Percentiles rank a stretch among this genome's conserved stretches.
Evolutionary conservation across 2,797 vertebrate genomes (phyloP).

Genomic region (Enteromius afrohamiltoni): DNA sequence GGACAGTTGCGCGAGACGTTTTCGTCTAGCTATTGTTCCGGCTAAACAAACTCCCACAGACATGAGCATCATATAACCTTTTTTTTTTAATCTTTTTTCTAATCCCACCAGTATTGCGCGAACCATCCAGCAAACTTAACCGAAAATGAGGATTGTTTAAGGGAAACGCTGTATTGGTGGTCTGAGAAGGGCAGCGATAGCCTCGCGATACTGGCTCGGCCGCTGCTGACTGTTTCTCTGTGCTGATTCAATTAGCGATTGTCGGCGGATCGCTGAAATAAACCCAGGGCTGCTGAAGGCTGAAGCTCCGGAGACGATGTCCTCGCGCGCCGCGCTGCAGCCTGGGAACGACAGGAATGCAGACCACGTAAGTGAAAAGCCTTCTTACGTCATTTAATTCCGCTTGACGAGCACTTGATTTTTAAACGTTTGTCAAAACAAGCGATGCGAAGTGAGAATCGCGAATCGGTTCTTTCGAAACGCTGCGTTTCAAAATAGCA

Average conservation of each 20-base stretch:
- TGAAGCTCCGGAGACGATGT: constrained; percentile 80
- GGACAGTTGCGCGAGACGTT: constrained; percentile 42
- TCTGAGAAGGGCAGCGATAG: constrained; percentile 46
- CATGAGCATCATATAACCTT: constrained; percentile 35
- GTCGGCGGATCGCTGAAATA: constrained; percentile 40
- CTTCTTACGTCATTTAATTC: constrained; percentile 25
- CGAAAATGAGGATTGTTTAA: constrained; percentile 74
- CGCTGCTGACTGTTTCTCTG: constrained; percentile 54
- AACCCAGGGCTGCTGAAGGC: constrained; percentile 31
- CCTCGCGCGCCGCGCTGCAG: constrained; percentile 84
- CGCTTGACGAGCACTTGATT: not conserved
- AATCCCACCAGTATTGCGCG: not conserved
- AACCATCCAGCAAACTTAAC: constrained; percentile 60
- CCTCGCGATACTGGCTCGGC: constrained; percentile 46
- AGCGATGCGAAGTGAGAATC: not conserved
- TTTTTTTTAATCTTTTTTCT: not conserved
- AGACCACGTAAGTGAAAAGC: constrained; percentile 83
- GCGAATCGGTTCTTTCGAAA: constrained; percentile 28
- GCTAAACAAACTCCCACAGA: constrained; percentile 19
- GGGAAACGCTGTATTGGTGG: constrained; percentile 44
- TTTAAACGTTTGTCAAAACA: not conserved
- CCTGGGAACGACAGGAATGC: constrained; percentile 86
- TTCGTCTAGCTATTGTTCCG: constrained; percentile 27
- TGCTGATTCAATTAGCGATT: constrained; percentile 32
- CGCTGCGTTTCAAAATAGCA: not conserved